phyloP scores from a whole-genome alignment of 2,888 invertebrate genomes.

The Molorchus minor region DNA sequence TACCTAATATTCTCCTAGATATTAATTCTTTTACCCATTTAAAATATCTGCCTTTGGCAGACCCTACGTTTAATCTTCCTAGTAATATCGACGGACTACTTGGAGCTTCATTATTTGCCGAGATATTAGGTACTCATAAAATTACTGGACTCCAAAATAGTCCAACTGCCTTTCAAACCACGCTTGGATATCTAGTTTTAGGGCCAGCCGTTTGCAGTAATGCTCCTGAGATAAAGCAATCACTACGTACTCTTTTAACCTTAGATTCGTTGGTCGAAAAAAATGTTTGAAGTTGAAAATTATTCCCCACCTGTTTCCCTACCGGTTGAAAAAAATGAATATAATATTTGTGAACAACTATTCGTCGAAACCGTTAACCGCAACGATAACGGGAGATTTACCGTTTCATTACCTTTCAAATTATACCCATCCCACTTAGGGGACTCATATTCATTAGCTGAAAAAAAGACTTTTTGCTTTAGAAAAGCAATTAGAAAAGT shows the following conservation, averaged over 20 bases:
- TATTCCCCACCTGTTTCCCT: background rate
- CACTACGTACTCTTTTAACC: background rate
- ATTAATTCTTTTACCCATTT: background rate
- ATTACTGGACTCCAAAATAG: background rate
- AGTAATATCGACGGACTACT: background rate
- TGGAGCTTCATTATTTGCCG: background rate
- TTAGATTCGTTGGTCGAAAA: too few species aligned
- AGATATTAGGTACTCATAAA: conserved; percentile 2
- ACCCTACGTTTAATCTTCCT: too few species aligned
- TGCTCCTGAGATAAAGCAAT: background rate
- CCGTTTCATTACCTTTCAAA: too few species aligned
- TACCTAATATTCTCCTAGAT: background rate
- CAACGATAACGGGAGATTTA: background rate
- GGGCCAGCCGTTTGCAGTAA: background rate
- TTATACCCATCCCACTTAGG: too few species aligned
- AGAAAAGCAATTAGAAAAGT: background rate
- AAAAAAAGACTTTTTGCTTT: background rate
- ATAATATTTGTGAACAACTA: conserved; percentile 3
- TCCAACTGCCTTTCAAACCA: background rate
- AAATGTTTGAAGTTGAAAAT: conserved; percentile 1
- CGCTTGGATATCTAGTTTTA: too few species aligned
- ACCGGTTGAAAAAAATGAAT: too few species aligned
- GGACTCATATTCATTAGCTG: too few species aligned
- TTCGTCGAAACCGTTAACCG: background rate
- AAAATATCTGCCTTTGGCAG: background rate